A percentile compares a stretch with the other conserved stretches of the same genome.
Conservation (phyloP, 2,113 vertebrate species). For the Thamnaconus septentrionalis region DNA sequence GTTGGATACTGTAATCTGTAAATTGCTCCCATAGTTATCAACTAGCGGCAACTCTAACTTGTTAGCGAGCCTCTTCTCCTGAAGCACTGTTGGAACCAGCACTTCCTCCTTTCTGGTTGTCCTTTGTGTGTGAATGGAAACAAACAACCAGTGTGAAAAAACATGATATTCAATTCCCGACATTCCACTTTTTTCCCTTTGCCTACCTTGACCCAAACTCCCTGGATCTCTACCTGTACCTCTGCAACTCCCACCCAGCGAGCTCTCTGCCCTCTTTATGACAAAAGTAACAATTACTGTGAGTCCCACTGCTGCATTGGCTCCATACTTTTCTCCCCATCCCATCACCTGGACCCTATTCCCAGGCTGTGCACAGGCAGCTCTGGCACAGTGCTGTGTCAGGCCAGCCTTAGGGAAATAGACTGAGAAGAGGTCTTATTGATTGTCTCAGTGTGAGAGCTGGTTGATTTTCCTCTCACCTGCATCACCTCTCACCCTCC, state of each 20-base stretch:
- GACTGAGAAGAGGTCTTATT: constrained; percentile 66
- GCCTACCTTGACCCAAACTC: constrained; percentile 9
- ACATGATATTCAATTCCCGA: neutral
- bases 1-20: no score
- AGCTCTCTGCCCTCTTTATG: constrained; percentile 53
- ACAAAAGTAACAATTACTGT: constrained; percentile 66
- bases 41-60: no score
- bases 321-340: constrained; percentile 42
- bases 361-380: constrained; percentile 42
- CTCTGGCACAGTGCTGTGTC: constrained; percentile 57
- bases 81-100: no score
- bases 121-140: no score
- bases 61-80: no score
- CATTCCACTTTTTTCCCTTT: neutral
- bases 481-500: constrained; percentile 32
- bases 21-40: no score
- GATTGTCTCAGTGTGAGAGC: constrained; percentile 65
- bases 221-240: constrained; percentile 6
- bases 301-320: constrained; percentile 33
- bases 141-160: no score
- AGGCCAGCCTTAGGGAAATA: constrained; percentile 63
- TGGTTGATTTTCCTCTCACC: constrained; percentile 60
- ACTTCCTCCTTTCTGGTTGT: no score
- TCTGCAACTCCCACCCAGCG: constrained; percentile 22
- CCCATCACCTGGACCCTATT: constrained; percentile 46